Percentiles rank a stretch among this genome's conserved stretches.
phyloP scores from a whole-genome alignment of 2,888 invertebrate species.

The Noctuana brunneofusca region DNA sequence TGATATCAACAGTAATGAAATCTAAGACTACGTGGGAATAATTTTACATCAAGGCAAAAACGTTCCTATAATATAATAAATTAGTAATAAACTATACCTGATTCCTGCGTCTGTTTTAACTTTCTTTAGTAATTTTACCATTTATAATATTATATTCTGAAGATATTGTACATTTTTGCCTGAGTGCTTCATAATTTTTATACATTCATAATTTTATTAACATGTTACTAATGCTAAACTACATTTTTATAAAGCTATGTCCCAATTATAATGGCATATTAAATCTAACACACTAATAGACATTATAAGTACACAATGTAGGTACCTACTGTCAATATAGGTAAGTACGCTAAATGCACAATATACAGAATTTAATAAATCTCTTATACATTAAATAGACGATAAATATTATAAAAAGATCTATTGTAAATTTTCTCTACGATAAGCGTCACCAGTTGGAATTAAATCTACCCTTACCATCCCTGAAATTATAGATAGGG shows the following conservation, averaged over 20 bases:
- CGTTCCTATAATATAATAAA: not conserved
- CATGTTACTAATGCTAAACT: conserved; percentile 52
- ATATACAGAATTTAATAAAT: conserved; percentile 70
- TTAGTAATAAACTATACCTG: too few species aligned
- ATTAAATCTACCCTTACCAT: conserved; percentile 65
- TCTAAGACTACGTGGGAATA: too few species aligned
- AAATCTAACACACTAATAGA: conserved; percentile 45
- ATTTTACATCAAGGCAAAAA: not conserved
- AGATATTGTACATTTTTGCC: not conserved
- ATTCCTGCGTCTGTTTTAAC: too few species aligned
- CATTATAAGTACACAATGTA: conserved; percentile 35
- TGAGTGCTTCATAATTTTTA: not conserved
- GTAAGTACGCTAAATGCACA: conserved; percentile 68
- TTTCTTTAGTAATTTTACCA: not conserved
- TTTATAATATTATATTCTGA: not conserved
- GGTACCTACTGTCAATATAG: conserved; percentile 30
- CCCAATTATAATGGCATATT: conserved; percentile 78
- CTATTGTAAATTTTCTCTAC: conserved; percentile 70
- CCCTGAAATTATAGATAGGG: conserved; percentile 65
- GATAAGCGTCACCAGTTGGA: conserved; percentile 79
- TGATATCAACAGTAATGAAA: too few species aligned
- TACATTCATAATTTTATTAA: not conserved
- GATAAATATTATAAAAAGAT: conserved; percentile 73
- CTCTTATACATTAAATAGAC: conserved; percentile 57
- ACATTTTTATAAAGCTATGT: conserved; percentile 86